Evolutionary conservation across 2,888 invertebrate species (phyloP), one percentile per base, ranked within the genome.

Genomic region (Phalera bucephala): DNA sequence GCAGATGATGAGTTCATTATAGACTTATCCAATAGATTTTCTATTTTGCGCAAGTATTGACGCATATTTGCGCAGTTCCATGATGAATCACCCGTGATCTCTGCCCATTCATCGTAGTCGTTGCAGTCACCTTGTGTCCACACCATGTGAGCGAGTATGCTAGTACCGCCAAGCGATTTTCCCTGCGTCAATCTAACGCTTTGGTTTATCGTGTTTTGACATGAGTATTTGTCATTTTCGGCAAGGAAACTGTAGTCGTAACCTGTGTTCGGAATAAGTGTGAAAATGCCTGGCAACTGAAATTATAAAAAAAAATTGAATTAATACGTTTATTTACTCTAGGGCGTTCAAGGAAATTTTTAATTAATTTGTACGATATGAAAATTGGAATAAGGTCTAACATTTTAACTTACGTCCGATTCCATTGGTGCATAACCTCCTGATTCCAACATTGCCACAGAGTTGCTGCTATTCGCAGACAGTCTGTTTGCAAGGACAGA

Each of bases 21-120:
- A 3, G 17, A 6, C 3, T 9, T n/a, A 29, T 42, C 37, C 4
- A 33, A 14, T 0, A 53, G 26, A 4, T 39, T 36, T 37, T 58
- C 58, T n/a, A 31, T 32, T 23, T 39, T 51, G 9, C 12, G 32
- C 20, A 37, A 37, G 31, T 45, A 48, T 3, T 33, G 23, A 1
- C 37, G 17, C 5, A 48, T 21, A 4, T 28, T 20, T 0, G 30
- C 10, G 15, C 31, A 47, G 10, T 8, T 15, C 47, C 47, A 48
- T 1, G 33, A 26, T 0, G 27, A 7, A 5, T 51, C 38, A n/a
- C 34, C 21, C 11, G 33, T 10, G n/a, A 22, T 31, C 19, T 31
- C 9, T 1, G 31, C 44, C 42, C 45, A 40, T 3, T 9, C 0
- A 9, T 31, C 14, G 29, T 27, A 42, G 10, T 37, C 34, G 8